Conservation (phyloP, 2,888 invertebrate species). For the Cheilosia grossa region DNA sequence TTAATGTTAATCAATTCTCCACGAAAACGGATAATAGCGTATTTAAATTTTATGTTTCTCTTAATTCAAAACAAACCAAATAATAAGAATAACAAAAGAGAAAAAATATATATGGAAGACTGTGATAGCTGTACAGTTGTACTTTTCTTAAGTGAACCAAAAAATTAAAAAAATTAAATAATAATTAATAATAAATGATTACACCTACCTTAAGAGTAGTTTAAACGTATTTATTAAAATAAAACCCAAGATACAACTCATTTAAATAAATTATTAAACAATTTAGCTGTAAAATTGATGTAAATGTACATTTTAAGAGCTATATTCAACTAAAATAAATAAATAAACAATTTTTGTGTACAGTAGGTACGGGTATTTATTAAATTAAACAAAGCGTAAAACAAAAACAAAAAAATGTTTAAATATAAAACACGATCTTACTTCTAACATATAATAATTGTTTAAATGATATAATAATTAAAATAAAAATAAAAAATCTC, state of each 20-base stretch:
- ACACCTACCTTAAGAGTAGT: constrained; percentile 62
- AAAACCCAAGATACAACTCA: constrained; percentile 57
- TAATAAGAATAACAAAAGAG: constrained; percentile 42
- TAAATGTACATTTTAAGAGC: constrained; percentile 60
- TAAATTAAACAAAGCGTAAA: constrained; percentile 43
- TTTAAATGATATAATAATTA: constrained; percentile 69
- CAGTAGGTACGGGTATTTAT: constrained; percentile 74
- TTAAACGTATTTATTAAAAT: constrained; percentile 58
- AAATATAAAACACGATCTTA: constrained; percentile 63
- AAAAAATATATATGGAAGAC: constrained; percentile 79
- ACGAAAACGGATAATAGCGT: constrained; percentile 2
- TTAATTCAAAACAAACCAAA: constrained; percentile 39
- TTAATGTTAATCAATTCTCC: constrained; percentile 40
- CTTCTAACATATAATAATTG: constrained; percentile 62
- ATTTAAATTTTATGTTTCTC: constrained; percentile 28
- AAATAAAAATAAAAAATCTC: constrained; percentile 57
- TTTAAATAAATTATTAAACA: constrained; percentile 76
- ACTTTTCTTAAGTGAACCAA: constrained; percentile 75
- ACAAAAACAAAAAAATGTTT: constrained; percentile 59
- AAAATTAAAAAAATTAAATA: constrained; percentile 26
- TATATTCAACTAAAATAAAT: constrained; percentile 44
- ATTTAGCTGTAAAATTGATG: constrained; percentile 66
- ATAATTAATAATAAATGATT: constrained; percentile 70
- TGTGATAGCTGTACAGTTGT: constrained; percentile 82
- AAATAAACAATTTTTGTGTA: constrained; percentile 63